phyloP scores from a whole-genome alignment of 2,113 vertebrate genomes.

The Lampris incognitus region DNA sequence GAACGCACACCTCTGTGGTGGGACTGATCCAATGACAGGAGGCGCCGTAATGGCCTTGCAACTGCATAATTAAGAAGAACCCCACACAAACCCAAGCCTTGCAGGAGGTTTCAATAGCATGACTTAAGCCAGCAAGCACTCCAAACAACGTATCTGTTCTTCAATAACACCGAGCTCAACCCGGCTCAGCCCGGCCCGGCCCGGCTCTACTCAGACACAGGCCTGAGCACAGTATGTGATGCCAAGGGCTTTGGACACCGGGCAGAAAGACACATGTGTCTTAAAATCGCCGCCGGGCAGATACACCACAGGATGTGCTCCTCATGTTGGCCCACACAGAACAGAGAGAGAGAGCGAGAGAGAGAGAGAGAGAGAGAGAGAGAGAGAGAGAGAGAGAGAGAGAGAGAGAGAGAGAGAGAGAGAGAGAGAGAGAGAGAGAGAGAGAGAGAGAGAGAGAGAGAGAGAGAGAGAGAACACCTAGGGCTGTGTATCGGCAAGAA shows the following conservation, averaged over 20 bases:
- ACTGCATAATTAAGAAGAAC: not conserved
- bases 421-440: slow-evolving; percentile 11
- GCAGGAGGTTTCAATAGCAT: not conserved
- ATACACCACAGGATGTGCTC: not conserved
- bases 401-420: not conserved
- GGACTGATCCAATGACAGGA: not conserved
- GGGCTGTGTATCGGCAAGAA: too few relatives aligned
- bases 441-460: slow-evolving; percentile 9
- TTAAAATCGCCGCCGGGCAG: not conserved
- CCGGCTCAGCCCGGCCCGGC: too few relatives aligned
- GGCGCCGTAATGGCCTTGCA: not conserved
- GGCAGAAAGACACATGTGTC: too few relatives aligned
- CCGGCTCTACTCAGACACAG: too few relatives aligned
- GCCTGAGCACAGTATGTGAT: not conserved
- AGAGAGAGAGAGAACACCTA: slow-evolving; percentile 14
- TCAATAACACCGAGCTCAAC: too few relatives aligned
- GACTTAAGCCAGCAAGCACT: too few relatives aligned
- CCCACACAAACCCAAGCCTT: not conserved
- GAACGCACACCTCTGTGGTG: too few relatives aligned
- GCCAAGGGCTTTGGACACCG: not conserved
- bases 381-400: not conserved
- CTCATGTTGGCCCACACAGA: not conserved
- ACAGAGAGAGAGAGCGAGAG: not conserved
- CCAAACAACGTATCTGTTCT: too few relatives aligned
- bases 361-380: not conserved